Conservation (phyloP, 2,797 vertebrate genomes). For the Xenentodon cancila region DNA sequence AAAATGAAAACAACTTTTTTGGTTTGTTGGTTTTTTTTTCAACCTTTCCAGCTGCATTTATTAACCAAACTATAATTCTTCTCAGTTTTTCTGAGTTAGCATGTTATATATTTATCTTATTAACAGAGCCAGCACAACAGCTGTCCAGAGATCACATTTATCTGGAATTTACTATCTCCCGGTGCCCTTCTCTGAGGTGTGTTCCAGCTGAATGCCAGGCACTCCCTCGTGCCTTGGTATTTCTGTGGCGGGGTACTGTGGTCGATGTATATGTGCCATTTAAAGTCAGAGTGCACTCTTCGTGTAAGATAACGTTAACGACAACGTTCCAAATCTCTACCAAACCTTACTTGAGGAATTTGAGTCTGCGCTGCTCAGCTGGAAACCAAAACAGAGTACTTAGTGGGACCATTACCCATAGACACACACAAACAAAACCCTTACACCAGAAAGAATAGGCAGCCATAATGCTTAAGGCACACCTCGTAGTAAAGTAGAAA, state of each 20-base stretch:
- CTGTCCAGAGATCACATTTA: constrained; percentile 62
- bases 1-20: no score
- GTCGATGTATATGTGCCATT: constrained; percentile 43
- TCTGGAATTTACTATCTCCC: constrained; percentile 49
- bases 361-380: constrained; percentile 49
- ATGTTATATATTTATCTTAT: constrained; percentile 32
- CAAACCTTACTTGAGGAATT: constrained; percentile 59
- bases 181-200: constrained; percentile 38
- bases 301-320: constrained; percentile 69
- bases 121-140: constrained; percentile 34
- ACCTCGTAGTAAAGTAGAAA: constrained; percentile 30
- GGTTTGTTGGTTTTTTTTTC: no score
- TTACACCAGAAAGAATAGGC: constrained; percentile 21
- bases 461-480: constrained; percentile 21
- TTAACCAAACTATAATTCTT: no score
- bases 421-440: constrained; percentile 41
- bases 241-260: constrained; percentile 47
- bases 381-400: constrained; percentile 66
- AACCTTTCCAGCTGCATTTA: no score
- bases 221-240: constrained; percentile 65
- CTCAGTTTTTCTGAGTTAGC: not conserved
- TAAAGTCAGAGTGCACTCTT: constrained; percentile 54
- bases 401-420: constrained; percentile 41
- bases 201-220: constrained; percentile 63
- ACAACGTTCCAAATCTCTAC: constrained; percentile 48